Evolutionary conservation across 1,140 invertebrate species (phyloP).

Genomic region (Hylaeus anthracinus): DNA sequence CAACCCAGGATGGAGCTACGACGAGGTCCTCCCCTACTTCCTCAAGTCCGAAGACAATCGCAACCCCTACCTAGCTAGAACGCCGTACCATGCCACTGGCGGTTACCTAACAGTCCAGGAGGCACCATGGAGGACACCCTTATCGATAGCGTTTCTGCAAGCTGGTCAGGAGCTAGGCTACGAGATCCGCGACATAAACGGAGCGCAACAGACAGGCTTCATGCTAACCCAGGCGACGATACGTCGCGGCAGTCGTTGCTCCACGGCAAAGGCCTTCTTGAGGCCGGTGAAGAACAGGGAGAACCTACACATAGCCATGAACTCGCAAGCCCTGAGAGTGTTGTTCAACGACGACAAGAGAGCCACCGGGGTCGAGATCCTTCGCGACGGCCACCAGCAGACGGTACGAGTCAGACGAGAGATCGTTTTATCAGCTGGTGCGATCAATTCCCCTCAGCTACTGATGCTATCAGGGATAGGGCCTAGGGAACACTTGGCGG

Average conservation of each 20-base stretch:
- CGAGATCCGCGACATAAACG: conserved; percentile 90
- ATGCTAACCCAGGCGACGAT: conserved; percentile 94
- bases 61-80: conserved; percentile 88
- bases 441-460: conserved; percentile 91
- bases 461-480: conserved; percentile 95
- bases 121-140: conserved; percentile 89
- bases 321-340: conserved; percentile 88
- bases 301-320: conserved; percentile 92
- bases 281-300: conserved; percentile 88
- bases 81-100: conserved; percentile 88
- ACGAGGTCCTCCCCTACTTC: conserved; percentile 93
- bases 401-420: conserved; percentile 87
- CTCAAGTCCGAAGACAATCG: conserved; percentile 93
- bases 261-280: conserved; percentile 93
- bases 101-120: conserved; percentile 93
- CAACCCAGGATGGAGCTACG: conserved; percentile 94
- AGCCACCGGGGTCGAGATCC: conserved; percentile 89
- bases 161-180: conserved; percentile 91
- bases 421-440: conserved; percentile 90
- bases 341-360: conserved; percentile 86
- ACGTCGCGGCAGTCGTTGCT: conserved; percentile 91
- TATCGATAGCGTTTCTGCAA: conserved; percentile 90
- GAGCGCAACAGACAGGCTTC: conserved; percentile 90
- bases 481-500: conserved; percentile 88
- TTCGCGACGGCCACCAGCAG: conserved; percentile 84